Conservation (phyloP, 2,888 invertebrate species). For the Tetheella fluctuosa region DNA sequence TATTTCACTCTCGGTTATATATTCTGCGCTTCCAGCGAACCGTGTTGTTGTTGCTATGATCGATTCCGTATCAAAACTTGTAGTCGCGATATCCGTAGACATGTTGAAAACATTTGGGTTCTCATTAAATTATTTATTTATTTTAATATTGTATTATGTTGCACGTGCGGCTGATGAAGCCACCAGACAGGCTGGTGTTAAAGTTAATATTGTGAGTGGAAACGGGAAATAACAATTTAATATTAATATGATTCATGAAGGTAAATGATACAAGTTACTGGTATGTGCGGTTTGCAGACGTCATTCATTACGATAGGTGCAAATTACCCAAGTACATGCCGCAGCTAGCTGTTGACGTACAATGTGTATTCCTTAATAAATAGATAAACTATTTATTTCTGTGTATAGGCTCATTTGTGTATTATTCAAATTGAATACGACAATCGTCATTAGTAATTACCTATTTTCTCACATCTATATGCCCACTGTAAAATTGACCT, state of each 20-base stretch:
- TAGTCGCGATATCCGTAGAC: slow-evolving; percentile 43
- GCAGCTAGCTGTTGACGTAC: not conserved
- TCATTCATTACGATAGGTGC: slow-evolving; percentile 60
- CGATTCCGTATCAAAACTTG: slow-evolving; percentile 27
- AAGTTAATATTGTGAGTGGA: slow-evolving; percentile 35
- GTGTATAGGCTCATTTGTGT: not conserved
- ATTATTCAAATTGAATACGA: not conserved
- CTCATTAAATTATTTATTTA: slow-evolving; percentile 13
- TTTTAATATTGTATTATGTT: too few species aligned
- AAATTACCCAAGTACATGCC: slow-evolving; percentile 44
- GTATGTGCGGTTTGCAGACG: slow-evolving; percentile 67
- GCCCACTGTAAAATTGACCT: too few species aligned
- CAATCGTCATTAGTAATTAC: not conserved
- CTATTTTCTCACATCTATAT: too few species aligned
- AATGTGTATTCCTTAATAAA: not conserved
- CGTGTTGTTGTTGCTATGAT: not conserved
- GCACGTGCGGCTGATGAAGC: slow-evolving; percentile 28
- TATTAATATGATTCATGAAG: slow-evolving; percentile 57
- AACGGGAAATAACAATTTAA: slow-evolving; percentile 63
- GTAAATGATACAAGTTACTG: slow-evolving; percentile 56
- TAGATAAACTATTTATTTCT: not conserved
- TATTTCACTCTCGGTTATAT: slow-evolving; percentile 30
- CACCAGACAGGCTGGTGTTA: slow-evolving; percentile 45
- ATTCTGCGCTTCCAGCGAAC: slow-evolving; percentile 17
- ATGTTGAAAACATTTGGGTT: slow-evolving; percentile 49